Evolutionary conservation across 2,888 invertebrate genomes (phyloP).

Genomic region (Oligia latruncula): DNA sequence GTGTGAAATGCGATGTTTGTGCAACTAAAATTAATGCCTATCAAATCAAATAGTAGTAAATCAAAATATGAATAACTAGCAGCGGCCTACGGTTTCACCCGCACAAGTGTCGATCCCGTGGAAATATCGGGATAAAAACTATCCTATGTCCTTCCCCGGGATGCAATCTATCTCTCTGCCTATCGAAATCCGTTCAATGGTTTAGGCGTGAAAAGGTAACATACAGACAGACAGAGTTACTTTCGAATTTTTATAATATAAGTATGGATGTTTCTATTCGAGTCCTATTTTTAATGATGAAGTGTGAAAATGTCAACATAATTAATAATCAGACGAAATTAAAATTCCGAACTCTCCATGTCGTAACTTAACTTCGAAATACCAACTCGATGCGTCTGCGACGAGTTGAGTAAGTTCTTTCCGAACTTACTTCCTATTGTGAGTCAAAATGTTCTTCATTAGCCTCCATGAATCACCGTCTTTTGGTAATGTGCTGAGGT

Average conservation of each 20-base stretch:
- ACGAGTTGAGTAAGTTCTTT: slow-evolving; percentile 53
- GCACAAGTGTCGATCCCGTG: too few relatives aligned
- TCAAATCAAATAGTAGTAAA: not conserved
- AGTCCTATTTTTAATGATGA: slow-evolving; percentile 1
- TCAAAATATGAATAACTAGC: not conserved
- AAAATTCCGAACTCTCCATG: not conserved
- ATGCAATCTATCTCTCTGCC: too few relatives aligned
- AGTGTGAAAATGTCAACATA: not conserved
- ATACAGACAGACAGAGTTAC: too few relatives aligned
- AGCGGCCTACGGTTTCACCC: too few relatives aligned
- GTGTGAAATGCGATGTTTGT: slow-evolving; percentile 24
- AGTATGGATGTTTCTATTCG: not conserved
- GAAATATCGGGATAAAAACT: too few relatives aligned
- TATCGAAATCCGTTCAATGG: too few relatives aligned
- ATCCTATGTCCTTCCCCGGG: too few relatives aligned
- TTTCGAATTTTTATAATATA: too few relatives aligned
- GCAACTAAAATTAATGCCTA: not conserved
- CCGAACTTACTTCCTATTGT: slow-evolving; percentile 60
- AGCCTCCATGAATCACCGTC: slow-evolving; percentile 49
- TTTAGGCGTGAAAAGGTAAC: too few relatives aligned
- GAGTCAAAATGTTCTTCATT: slow-evolving; percentile 57
- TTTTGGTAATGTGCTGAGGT: slow-evolving; percentile 30
- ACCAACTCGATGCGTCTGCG: slow-evolving; percentile 44
- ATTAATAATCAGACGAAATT: not conserved
- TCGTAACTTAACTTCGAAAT: slow-evolving; percentile 39